Evolutionary conservation across 2,888 invertebrate genomes (phyloP), one percentile per base, ranked within the genome.

Genomic region (Parnassius smintheus): DNA sequence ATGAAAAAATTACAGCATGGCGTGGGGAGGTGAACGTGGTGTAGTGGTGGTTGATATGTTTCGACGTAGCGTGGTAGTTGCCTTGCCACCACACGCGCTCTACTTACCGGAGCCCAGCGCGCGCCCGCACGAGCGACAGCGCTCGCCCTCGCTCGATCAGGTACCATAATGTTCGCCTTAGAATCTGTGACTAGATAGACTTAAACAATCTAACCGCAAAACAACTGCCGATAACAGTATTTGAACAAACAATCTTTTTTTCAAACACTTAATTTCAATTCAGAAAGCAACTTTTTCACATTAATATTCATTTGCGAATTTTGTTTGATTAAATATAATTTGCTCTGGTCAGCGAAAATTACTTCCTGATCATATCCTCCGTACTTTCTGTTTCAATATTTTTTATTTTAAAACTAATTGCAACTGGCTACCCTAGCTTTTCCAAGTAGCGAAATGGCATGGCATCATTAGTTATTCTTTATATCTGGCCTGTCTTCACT

Each of bases 1-100:
- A 0, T 35, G 4, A 35, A 35, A n/a, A 48, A 35, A 2, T 25
- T 41, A 41, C 91, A 99, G 99, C 84, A 94, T 99, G 95, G 97
- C 98, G 78, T 99, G 98, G 93, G 99, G 99, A 78, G 98, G 98
- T 85, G 98, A 99, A 92, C 96, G 96, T 76, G 98, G 99, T 76
- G 93, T 99, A 85, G 98, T 98, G 84, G 95, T 99, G 88, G 95
- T 98, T 81, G 99, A 99, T 93, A 95, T 97, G 87, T 94, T 97
- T 82, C 98, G 98, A 89, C 97, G 97, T 92, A 94, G 95, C 70
- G 96, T 96, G 86, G 94, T 99, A 80, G 93, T 96, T 72, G 98
- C 97, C 90, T 94, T 98, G 85, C 96, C 96, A 72, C 96, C 98
- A 73, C 95, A 96, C 74, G 98, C 98, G 88, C 94, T 99, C 72